These are phyloP conservation scores for Hyles vespertilio DNA, from an alignment of 1,140 invertebrate species.

Conservation along the genomic window DNA sequence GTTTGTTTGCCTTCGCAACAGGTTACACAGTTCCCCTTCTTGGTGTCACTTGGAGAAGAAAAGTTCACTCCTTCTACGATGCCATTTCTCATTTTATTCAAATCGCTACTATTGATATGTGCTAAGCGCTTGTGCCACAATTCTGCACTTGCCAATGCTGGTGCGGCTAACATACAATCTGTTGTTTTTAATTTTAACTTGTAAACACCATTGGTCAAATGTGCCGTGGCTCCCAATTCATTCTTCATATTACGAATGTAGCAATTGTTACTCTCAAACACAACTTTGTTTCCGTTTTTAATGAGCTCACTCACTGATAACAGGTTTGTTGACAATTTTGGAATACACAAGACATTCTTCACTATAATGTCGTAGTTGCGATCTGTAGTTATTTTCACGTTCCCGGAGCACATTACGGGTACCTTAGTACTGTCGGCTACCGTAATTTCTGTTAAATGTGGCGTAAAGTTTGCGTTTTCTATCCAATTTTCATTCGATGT, in stretches of 20 bases:
- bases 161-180: not conserved
- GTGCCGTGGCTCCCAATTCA: not conserved
- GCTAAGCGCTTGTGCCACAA: constrained; percentile 16
- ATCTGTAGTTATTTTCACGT: constrained; percentile 28
- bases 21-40: too few species aligned
- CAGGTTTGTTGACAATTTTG: constrained; percentile 30
- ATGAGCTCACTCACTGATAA: constrained; percentile 34
- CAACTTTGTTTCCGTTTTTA: constrained; percentile 21
- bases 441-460: constrained; percentile 21
- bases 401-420: constrained; percentile 13
- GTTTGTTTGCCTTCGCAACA: too few species aligned
- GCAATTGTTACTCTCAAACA: not conserved
- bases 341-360: constrained; percentile 28
- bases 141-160: not conserved
- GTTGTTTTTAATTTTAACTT: not conserved
- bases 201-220: not conserved
- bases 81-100: constrained; percentile 9
- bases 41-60: too few species aligned
- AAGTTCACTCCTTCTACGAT: constrained; percentile 2
- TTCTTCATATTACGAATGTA: not conserved
- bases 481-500: not conserved
- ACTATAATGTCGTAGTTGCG: constrained; percentile 23
- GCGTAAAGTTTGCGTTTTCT: not conserved
- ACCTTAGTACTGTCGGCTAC: constrained; percentile 35
- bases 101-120: constrained; percentile 8